A percentile compares a stretch with the other conserved stretches of the same genome.
Evolutionary conservation across 1,140 invertebrate species (phyloP).

Genomic region (Eriosoma lanigerum): DNA sequence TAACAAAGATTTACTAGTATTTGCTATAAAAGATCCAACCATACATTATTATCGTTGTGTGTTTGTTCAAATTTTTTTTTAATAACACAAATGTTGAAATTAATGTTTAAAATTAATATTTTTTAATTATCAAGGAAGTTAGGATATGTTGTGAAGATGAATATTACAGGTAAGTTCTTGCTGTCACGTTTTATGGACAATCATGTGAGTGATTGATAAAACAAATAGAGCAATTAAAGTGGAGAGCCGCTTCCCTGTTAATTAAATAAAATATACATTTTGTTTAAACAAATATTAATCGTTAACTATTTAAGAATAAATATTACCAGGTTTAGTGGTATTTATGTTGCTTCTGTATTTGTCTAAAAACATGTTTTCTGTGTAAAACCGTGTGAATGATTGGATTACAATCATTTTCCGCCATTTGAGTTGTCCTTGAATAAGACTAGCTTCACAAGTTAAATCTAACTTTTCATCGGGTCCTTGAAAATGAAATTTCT

Average conservation of each 20-base stretch:
- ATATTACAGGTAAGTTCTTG: too few species aligned
- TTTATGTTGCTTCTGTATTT: constrained; percentile 27
- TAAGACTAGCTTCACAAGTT: constrained; percentile 37
- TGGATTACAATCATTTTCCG: constrained; percentile 49
- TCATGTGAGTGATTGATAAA: not conserved
- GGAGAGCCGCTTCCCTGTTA: constrained; percentile 15
- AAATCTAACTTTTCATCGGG: constrained; percentile 20
- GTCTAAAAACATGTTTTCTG: constrained; percentile 36
- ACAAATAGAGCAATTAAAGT: constrained; percentile 12
- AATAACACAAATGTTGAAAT: too few species aligned
- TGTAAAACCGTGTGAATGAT: constrained; percentile 15
- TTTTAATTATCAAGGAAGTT: too few species aligned
- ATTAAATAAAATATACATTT: not conserved
- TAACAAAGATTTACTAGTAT: too few species aligned
- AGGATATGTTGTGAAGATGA: too few species aligned
- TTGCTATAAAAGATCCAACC: too few species aligned
- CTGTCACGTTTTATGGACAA: constrained; percentile 26
- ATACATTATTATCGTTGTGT: too few species aligned
- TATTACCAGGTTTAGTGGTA: not conserved
- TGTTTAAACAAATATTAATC: not conserved
- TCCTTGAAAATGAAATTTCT: constrained; percentile 53
- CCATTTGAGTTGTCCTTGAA: constrained; percentile 42
- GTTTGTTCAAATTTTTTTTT: too few species aligned
- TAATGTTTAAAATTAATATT: too few species aligned
- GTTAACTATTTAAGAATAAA: not conserved